Percentiles rank a stretch among this genome's conserved stretches.
These are phyloP conservation scores for Palloptera scutellata DNA, from an alignment of 2,888 invertebrate genomes.

Conservation along the genomic window DNA sequence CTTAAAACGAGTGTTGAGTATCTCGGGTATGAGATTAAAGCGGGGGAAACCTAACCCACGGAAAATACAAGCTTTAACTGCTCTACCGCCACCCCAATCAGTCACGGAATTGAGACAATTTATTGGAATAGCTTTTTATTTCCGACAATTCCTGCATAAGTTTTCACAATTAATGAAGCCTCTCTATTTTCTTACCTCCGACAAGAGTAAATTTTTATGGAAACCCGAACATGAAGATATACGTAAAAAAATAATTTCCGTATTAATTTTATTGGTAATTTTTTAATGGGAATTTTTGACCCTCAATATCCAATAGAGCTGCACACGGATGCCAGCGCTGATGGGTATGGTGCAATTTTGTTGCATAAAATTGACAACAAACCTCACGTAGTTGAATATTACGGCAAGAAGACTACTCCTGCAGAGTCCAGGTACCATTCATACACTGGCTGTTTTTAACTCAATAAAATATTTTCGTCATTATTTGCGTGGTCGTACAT, in stretches of 20 bases:
- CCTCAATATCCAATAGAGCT: conserved; percentile 38
- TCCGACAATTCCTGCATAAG: conserved; percentile 21
- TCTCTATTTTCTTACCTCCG: conserved; percentile 21
- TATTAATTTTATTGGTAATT: conserved; percentile 36
- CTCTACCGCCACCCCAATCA: conserved; percentile 17
- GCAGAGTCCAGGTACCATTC: conserved; percentile 21
- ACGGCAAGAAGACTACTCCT: conserved; percentile 10
- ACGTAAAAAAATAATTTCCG: conserved; percentile 22
- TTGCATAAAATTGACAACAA: conserved; percentile 18
- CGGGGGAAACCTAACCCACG: conserved; percentile 15
- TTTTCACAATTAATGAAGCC: conserved; percentile 29
- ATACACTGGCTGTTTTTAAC: conserved; percentile 17
- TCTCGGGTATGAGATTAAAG: conserved; percentile 7
- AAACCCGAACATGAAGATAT: conserved; percentile 23
- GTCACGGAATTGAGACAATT: conserved; percentile 11
- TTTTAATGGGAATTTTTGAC: conserved; percentile 40
- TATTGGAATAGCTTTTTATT: conserved; percentile 24
- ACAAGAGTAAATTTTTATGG: conserved; percentile 9
- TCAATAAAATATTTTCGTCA: conserved; percentile 18
- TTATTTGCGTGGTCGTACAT: conserved; percentile 12
- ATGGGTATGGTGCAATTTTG: conserved; percentile 21
- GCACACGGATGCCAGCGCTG: conserved; percentile 35
- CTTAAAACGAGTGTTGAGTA: conserved; percentile 19
- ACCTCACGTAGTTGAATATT: conserved; percentile 11
- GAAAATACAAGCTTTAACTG: conserved; percentile 26